Conservation (phyloP, 2,888 invertebrate species). For the Caenorhabditis doughertyi region DNA sequence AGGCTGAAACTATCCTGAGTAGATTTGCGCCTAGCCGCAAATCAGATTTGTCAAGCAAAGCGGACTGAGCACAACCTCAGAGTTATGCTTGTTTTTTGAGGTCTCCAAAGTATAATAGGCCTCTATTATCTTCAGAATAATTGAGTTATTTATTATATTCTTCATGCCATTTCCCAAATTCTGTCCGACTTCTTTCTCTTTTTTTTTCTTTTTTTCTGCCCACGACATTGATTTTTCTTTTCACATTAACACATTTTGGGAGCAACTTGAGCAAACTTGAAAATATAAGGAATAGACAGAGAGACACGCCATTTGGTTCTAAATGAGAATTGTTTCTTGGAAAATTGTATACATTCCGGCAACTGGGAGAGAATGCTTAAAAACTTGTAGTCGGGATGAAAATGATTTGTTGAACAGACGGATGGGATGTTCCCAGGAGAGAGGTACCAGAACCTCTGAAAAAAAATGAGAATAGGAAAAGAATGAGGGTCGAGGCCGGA, state of each 20-base stretch:
- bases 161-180: background rate
- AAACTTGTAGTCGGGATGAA: slow-evolving; percentile 5
- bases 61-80: background rate
- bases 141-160: too few relatives aligned
- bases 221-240: background rate
- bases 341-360: slow-evolving; percentile 33
- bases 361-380: background rate
- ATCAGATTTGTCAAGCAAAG: slow-evolving; percentile 4
- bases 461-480: slow-evolving; percentile 21
- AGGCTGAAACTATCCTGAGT: slow-evolving; percentile 41
- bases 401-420: slow-evolving; percentile 42
- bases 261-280: background rate
- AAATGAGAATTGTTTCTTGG: slow-evolving; percentile 15
- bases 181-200: background rate
- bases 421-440: slow-evolving; percentile 21
- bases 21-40: slow-evolving; percentile 9
- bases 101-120: too few relatives aligned
- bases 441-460: slow-evolving; percentile 23
- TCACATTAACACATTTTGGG: background rate
- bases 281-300: background rate
- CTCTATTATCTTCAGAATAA: too few relatives aligned
- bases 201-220: background rate
- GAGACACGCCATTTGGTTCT: background rate
- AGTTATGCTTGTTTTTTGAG: too few relatives aligned
- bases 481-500: slow-evolving; percentile 15